Conservation (phyloP, 2,888 invertebrate species). For the Dasysyrphus albostriatus region DNA sequence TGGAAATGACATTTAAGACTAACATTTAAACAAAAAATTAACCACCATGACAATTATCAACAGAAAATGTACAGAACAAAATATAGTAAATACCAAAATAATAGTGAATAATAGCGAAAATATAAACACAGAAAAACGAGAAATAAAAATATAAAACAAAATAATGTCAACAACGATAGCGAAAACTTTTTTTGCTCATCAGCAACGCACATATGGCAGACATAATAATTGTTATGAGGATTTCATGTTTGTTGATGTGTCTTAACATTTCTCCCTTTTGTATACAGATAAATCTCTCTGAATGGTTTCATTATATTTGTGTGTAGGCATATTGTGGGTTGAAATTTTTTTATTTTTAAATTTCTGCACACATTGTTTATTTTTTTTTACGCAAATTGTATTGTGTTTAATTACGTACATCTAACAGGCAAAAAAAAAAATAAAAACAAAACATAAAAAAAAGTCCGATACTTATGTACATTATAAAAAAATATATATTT, state of each 20-base stretch:
- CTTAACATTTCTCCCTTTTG: not conserved
- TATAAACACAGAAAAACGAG: not conserved
- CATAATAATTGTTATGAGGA: constrained; percentile 7
- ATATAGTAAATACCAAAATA: not conserved
- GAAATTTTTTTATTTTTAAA: constrained; percentile 2
- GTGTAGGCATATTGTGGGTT: constrained; percentile 22
- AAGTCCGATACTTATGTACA: constrained; percentile 48
- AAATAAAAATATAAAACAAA: not conserved
- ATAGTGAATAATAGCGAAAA: constrained; percentile 5
- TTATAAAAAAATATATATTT: not conserved
- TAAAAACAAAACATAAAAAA: constrained; percentile 25
- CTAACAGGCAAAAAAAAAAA: constrained; percentile 59
- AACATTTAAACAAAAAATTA: constrained; percentile 12
- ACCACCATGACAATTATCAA: constrained; percentile 15
- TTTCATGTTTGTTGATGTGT: not conserved
- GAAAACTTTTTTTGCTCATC: constrained; percentile 12
- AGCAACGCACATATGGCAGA: constrained; percentile 5
- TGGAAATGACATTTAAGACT: constrained; percentile 16
- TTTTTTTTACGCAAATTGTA: constrained; percentile 1
- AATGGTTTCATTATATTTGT: constrained; percentile 2
- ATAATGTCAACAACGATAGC: constrained; percentile 6
- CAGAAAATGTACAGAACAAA: not conserved
- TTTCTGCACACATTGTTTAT: constrained; percentile 3
- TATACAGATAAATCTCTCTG: constrained; percentile 6
- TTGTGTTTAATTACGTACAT: constrained; percentile 31